Evolutionary conservation across 1,140 invertebrate genomes (phyloP), one percentile per base, ranked within the genome.

Genomic region (Lucilia sericata): DNA sequence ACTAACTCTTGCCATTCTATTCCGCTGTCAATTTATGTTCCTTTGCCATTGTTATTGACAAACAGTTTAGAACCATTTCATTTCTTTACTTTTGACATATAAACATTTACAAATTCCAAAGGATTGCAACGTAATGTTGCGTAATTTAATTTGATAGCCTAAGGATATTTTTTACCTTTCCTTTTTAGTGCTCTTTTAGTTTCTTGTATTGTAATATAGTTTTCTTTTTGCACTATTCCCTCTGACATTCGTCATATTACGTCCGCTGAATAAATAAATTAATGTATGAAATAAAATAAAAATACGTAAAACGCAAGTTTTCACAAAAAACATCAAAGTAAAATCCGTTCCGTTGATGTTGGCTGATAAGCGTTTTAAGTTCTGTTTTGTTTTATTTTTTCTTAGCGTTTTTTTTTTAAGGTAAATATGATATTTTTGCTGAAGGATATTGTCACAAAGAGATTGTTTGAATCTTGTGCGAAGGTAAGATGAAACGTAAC

Each of bases 381-480:
- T 60, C 19, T 21, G 19, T 70, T 70, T 70, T 60, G 5, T 60
- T 60, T 17, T n/a, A 60, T 30, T 75, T 34, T 25, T 75, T 75
- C 14, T 17, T 75, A n/a, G 21, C n/a, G 2, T 36, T 75, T 30
- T 30, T 30, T 30, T 30, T 76, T 42, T 17, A 34, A 17, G 86
- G 85, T 85, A 89, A 87, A 88, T 87, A 85, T 86, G 88, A 88
- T 88, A 88, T 86, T 87, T 87, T 76, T 85, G 87, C 86, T 86
- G 89, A 87, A 88, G 88, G 88, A 89, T 89, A 86, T 86, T 87
- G 88, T 89, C 87, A 88, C 87, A 88, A 88, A 88, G 88, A 85
- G 84, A 21, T 85, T 86, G 86, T 87, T 88, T 88, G 88, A 89
- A 88, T 86, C 86, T 80, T 82, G 19, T 13, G 9, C 78, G 13